phyloP scores from a whole-genome alignment of 2,113 vertebrate genomes.

The Poeciliopsis prolifica region DNA sequence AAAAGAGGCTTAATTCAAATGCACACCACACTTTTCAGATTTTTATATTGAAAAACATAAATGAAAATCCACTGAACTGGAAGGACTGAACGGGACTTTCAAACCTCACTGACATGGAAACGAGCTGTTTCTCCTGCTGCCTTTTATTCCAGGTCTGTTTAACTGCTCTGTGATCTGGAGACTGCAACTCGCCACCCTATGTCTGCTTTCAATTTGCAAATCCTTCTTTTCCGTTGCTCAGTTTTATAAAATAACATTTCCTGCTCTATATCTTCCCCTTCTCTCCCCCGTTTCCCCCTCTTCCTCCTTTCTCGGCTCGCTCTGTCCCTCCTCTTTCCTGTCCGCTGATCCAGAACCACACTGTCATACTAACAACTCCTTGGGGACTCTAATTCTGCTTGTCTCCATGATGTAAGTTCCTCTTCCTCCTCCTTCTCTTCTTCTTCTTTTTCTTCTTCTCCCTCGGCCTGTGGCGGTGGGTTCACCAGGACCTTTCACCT shows the following conservation, averaged over 20 bases:
- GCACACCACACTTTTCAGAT: not conserved
- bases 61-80: not conserved
- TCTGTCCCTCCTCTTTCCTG: slow-evolving; percentile 74
- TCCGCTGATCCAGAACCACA: slow-evolving; percentile 95
- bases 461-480: slow-evolving; percentile 61
- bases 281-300: slow-evolving; percentile 13
- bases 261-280: slow-evolving; percentile 57
- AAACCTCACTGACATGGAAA: slow-evolving; percentile 5
- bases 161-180: slow-evolving; percentile 23
- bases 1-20: not conserved
- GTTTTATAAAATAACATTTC: slow-evolving; percentile 64
- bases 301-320: slow-evolving; percentile 56
- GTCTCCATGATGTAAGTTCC: slow-evolving; percentile 96
- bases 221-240: slow-evolving; percentile 33
- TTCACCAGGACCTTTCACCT: slow-evolving; percentile 65
- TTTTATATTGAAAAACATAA: not conserved
- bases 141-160: slow-evolving; percentile 47
- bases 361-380: slow-evolving; percentile 99
- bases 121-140: slow-evolving; percentile 8
- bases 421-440: slow-evolving; percentile 81
- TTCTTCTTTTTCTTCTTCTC: slow-evolving; percentile 63
- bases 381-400: slow-evolving; percentile 98
- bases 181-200: slow-evolving; percentile 26
- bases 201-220: slow-evolving; percentile 34
- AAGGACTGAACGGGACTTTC: not conserved